Evolutionary conservation across 1,140 invertebrate genomes (phyloP), one percentile per base, ranked within the genome.

Genomic region (Formica exsecta): DNA sequence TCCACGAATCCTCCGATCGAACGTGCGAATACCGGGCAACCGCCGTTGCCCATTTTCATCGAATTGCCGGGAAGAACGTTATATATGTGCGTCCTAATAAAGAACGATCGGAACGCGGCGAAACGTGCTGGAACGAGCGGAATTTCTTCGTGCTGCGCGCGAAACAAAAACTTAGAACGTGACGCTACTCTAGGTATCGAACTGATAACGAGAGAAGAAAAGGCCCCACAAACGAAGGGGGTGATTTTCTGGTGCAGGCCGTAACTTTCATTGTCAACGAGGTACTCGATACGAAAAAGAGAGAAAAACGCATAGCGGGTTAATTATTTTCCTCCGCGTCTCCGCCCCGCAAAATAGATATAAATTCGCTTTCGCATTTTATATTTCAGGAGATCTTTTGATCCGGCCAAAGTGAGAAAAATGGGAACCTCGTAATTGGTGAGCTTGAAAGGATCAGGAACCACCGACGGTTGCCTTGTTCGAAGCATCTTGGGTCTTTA

Each of bases 111-210:
- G 79, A 83, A 83, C 57, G 66, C 66, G 68, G 13, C 19, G 73
- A 41, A 44, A 65, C 81, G 73, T 85, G 61, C 44, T 4, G 61
- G 73, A 77, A 77, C 73, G 73, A 65, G 59, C 32, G 48, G 48
- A 85, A 85, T 85, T 68, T 66, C 61, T 54, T 25, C 36, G 71
- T 29, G 71, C 41, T 61, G 16, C 41, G 25, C 9, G 19, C 16
- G 73, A 85, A 68, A 85, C 81, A 85, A 85, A 85, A 77, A 77
- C 73, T 32, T 57, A 22, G n/a, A 85, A 85, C 81, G 81, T 85
- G 81, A 75, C 81, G 71, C 41, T 51, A 32, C 16, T 51, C 48
- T 41, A 76, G 5, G 61, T 84, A 85, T 85, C 73, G 81, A 66
- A 65, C 73, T 61, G 81, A 32, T 77, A 77, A 75, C 71, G 81